Conservation (phyloP, 2,888 invertebrate species). For the Achlya flavicornis region DNA sequence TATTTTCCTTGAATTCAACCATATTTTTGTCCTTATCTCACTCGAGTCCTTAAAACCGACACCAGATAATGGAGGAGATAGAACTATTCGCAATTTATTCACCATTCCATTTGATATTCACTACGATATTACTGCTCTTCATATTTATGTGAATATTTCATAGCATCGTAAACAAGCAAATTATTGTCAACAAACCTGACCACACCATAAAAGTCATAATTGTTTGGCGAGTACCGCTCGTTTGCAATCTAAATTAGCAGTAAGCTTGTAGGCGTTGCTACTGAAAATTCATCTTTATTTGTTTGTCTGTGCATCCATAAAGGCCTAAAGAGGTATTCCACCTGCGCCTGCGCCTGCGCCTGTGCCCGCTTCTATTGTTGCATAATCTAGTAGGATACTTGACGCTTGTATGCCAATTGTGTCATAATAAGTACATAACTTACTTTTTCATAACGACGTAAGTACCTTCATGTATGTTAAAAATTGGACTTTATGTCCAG, state of each 20-base stretch:
- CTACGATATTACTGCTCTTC: neutral
- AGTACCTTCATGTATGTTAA: neutral
- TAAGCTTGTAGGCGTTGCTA: neutral
- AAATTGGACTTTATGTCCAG: neutral
- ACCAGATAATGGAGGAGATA: neutral
- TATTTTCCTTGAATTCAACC: neutral
- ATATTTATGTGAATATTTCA: conserved; percentile 7
- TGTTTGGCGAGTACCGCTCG: neutral
- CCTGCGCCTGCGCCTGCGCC: conserved; percentile 20
- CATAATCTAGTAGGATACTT: conserved; percentile 18
- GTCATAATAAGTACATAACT: conserved; percentile 16
- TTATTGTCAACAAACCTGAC: neutral
- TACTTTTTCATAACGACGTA: conserved; percentile 28
- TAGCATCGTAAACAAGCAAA: conserved; percentile 3
- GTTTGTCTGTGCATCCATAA: neutral
- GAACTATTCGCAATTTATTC: neutral
- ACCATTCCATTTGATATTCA: conserved; percentile 3
- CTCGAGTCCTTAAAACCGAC: conserved; percentile 3
- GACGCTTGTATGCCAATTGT: conserved; percentile 13
- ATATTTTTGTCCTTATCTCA: conserved; percentile 9
- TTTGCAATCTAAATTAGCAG: neutral
- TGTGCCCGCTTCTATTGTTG: conserved; percentile 28
- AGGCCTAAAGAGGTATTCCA: conserved; percentile 20
- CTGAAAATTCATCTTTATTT: neutral
- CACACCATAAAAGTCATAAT: neutral